Evolutionary conservation across 1,140 invertebrate genomes (phyloP).

Genomic region (Drosophila sucinea): DNA sequence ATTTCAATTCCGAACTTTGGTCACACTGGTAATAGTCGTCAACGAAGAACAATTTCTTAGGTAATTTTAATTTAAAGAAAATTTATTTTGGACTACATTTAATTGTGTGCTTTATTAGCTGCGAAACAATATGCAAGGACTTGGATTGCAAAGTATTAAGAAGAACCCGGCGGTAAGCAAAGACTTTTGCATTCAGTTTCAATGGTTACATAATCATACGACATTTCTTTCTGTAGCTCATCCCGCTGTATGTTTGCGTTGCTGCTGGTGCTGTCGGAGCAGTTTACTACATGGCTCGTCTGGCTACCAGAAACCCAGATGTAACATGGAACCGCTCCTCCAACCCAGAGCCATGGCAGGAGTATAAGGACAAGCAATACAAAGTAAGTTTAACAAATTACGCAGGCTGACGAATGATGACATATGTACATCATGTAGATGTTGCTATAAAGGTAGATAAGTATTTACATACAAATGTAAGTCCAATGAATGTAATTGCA

Average conservation of each 20-base stretch:
- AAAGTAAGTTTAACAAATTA: slow-evolving; percentile 86
- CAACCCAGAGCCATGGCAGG: slow-evolving; percentile 92
- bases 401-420: background rate
- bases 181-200: background rate
- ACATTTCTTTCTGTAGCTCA: slow-evolving; percentile 85
- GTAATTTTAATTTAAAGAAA: background rate
- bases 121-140: slow-evolving; percentile 84
- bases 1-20: background rate
- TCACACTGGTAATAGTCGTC: background rate
- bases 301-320: slow-evolving; percentile 90
- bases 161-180: slow-evolving; percentile 87
- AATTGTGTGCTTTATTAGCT: background rate
- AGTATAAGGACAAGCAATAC: slow-evolving; percentile 91
- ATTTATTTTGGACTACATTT: background rate
- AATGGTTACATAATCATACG: slow-evolving; percentile 25
- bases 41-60: slow-evolving; percentile 7
- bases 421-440: background rate
- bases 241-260: slow-evolving; percentile 90
- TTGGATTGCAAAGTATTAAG: slow-evolving; percentile 84
- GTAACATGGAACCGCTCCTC: slow-evolving; percentile 89
- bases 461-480: no score
- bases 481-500: no score
- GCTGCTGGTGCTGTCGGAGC: slow-evolving; percentile 86
- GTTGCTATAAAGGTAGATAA: background rate
- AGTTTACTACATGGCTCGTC: slow-evolving; percentile 86